Conservation (phyloP, 2,797 vertebrate genomes). For the Darevskia nairensis region DNA sequence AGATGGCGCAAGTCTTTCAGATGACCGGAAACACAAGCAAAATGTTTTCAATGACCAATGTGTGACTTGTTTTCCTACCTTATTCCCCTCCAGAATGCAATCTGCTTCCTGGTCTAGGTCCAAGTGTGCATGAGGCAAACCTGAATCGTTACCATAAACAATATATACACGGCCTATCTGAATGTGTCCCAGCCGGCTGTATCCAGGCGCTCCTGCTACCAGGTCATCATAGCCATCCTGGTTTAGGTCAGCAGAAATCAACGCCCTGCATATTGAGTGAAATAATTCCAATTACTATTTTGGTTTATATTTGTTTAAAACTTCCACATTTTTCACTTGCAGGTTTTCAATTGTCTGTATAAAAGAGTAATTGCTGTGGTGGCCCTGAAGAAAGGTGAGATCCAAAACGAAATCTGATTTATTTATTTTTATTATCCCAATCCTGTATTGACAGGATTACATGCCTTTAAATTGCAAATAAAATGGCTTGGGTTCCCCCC, state of each 20-base stretch:
- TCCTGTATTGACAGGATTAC: not conserved
- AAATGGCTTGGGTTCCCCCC: too few relatives aligned
- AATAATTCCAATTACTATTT: not conserved
- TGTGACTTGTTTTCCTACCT: conserved; percentile 67
- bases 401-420: not conserved
- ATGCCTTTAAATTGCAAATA: not conserved
- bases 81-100: conserved; percentile 72
- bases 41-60: not conserved
- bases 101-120: conserved; percentile 78
- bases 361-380: not conserved
- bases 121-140: conserved; percentile 74
- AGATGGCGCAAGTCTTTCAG: not conserved
- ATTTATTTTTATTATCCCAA: not conserved
- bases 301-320: not conserved
- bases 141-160: conserved; percentile 72
- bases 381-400: not conserved
- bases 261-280: conserved; percentile 67
- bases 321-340: not conserved
- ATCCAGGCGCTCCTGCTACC: conserved; percentile 78
- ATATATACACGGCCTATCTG: conserved; percentile 80
- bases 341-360: not conserved
- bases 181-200: conserved; percentile 70
- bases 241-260: conserved; percentile 79
- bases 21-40: conserved; percentile 17
- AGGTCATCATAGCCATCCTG: conserved; percentile 78